Evolutionary conservation across 1,140 invertebrate genomes (phyloP), one percentile per base, ranked within the genome.

Genomic region (Cyrtorhinus lividipennis): DNA sequence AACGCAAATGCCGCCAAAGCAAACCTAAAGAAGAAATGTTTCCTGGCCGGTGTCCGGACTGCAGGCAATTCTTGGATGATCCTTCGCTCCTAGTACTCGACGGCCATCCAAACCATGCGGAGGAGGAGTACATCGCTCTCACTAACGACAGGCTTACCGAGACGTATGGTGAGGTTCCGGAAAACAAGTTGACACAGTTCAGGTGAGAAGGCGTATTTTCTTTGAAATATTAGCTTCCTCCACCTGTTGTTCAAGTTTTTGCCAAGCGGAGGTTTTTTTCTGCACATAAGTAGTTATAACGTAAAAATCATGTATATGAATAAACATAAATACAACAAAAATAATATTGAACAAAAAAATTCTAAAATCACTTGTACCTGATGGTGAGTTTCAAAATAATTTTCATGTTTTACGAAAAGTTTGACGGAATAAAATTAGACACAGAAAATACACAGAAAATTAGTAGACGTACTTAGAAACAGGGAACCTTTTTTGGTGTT

Each of bases 81-180:
- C 24, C 57, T 30, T 81, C 86, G 63, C 73, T 87, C n/a, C 76
- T 77, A 46, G 72, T 82, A 13, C 89, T 85, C 73, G 79, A 80
- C 68, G 87, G 87, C 3, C 86, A 88, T 74, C 83, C 86, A 30
- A 81, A 84, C 67, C 76, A 85, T 73, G 81, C 87, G 45, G 73
- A 82, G 24, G 85, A 88, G 68, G 87, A 91, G 74, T 85, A 81
- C 71, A 78, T 89, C 64, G 84, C 86, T 38, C 76, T 91, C 56
- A 87, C 82, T 44, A 81, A 90, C 79, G 81, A 85, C 60, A 85
- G 81, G 71, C 73, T 91, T 62, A 81, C 81, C 13, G 82, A 85
- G 69, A 72, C 76, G 23, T 68, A 69, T 48, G 76, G 79, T 66
- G 72, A 74, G 22, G 83, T 86, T 71, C 83, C 83, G 2, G 79